Conservation (phyloP, 2,888 invertebrate genomes). For the Pomacea canaliculata region DNA sequence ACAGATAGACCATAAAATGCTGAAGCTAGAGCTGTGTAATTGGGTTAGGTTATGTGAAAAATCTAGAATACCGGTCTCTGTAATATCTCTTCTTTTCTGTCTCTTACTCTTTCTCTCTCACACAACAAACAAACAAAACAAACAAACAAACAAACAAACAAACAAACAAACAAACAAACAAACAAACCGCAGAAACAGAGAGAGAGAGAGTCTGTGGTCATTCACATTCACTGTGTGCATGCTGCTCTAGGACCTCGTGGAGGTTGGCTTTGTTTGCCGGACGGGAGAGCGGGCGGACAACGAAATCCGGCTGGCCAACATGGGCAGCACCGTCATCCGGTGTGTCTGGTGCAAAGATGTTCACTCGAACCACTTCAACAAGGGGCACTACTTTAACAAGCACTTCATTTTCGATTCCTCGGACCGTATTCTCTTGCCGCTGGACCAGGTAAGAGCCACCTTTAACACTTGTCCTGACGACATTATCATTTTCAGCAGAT, state of each 20-base stretch:
- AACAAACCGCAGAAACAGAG: no score
- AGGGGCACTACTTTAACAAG: not conserved
- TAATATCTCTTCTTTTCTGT: not conserved
- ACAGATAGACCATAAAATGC: not conserved
- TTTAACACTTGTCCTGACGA: no score
- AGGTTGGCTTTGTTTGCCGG: conserved; percentile 9
- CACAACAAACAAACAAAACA: no score
- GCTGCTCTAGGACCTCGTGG: conserved; percentile 9
- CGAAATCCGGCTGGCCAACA: conserved; percentile 9
- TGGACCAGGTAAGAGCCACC: not conserved
- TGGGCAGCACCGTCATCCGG: conserved; percentile 7
- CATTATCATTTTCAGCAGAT: no score
- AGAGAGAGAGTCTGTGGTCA: no score
- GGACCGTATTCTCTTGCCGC: conserved; percentile 9
- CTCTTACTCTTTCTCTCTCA: no score
- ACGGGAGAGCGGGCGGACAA: not conserved
- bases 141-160: no score
- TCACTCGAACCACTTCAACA: conserved; percentile 1
- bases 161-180: no score
- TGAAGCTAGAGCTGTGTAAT: not conserved
- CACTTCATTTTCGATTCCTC: conserved; percentile 17
- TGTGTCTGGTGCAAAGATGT: conserved; percentile 1
- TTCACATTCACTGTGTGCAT: not conserved
- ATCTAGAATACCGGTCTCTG: not conserved
- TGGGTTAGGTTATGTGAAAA: not conserved